Evolutionary conservation across 2,888 invertebrate species (phyloP).

Genomic region (Kryphioiulus occultus): DNA sequence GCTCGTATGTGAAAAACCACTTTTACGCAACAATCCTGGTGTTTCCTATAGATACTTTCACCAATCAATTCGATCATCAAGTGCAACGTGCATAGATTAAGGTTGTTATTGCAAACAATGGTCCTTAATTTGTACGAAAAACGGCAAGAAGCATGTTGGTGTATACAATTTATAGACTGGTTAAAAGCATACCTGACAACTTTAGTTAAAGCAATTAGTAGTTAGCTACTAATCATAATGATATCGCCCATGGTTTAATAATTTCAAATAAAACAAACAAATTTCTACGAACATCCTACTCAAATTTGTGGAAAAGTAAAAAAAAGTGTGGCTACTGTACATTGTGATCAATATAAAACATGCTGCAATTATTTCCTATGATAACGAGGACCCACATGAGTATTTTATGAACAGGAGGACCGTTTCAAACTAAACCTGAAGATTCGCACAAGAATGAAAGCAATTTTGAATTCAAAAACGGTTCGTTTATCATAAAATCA

Average conservation of each 20-base stretch:
- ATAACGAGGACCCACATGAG: not conserved
- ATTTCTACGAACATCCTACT: not conserved
- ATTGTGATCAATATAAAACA: not conserved
- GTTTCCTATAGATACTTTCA: not conserved
- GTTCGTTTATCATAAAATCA: not conserved
- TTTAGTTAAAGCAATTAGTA: no score
- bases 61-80: not conserved
- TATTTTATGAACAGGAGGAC: not conserved
- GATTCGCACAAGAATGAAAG: not conserved
- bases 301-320: not conserved
- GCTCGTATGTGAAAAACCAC: not conserved
- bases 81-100: conserved; percentile 4
- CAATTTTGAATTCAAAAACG: not conserved
- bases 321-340: not conserved
- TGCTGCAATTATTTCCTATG: not conserved
- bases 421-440: not conserved
- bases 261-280: not conserved
- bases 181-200: not conserved
- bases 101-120: conserved; percentile 23
- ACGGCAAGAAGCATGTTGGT: not conserved
- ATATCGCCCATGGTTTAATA: not conserved
- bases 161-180: not conserved
- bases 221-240: no score
- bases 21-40: not conserved
- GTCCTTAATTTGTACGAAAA: not conserved